These are phyloP conservation scores for Rhinoderma darwinii DNA, from an alignment of 2,113 vertebrate species.

Conservation along the genomic window DNA sequence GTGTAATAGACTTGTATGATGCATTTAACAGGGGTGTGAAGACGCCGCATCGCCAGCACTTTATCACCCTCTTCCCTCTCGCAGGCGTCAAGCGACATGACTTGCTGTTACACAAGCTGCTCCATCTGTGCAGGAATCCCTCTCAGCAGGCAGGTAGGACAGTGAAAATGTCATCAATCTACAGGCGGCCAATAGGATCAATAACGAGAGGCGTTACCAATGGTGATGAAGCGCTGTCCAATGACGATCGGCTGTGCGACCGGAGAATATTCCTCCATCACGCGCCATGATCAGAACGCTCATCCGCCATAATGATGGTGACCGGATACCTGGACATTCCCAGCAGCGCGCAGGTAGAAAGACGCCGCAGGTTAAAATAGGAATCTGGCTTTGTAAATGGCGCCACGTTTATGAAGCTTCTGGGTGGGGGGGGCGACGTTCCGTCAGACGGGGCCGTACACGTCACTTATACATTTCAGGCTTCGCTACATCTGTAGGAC, in stretches of 20 bases:
- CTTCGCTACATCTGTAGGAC: too few species aligned
- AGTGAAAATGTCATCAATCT: background rate
- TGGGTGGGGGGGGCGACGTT: too few species aligned
- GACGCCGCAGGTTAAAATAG: too few species aligned
- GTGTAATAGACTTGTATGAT: conserved; percentile 35
- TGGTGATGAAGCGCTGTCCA: background rate
- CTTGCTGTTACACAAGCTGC: conserved; percentile 1
- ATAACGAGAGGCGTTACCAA: background rate
- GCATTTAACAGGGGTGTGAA: conserved; percentile 6
- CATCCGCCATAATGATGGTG: background rate
- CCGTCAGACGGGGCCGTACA: too few species aligned
- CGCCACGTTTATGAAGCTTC: too few species aligned
- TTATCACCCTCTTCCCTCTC: background rate
- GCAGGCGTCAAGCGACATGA: background rate
- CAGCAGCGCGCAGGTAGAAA: too few species aligned
- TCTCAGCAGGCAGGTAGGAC: background rate
- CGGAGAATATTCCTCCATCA: background rate
- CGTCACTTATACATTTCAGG: too few species aligned
- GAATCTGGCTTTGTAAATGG: too few species aligned
- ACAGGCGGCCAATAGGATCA: background rate
- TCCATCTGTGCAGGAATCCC: background rate
- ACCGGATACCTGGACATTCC: background rate
- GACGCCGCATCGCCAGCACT: background rate
- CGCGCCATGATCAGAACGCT: background rate
- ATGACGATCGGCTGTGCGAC: background rate